phyloP scores from a whole-genome alignment of 2,888 invertebrate species.

The Ichneumoninae sp. region DNA sequence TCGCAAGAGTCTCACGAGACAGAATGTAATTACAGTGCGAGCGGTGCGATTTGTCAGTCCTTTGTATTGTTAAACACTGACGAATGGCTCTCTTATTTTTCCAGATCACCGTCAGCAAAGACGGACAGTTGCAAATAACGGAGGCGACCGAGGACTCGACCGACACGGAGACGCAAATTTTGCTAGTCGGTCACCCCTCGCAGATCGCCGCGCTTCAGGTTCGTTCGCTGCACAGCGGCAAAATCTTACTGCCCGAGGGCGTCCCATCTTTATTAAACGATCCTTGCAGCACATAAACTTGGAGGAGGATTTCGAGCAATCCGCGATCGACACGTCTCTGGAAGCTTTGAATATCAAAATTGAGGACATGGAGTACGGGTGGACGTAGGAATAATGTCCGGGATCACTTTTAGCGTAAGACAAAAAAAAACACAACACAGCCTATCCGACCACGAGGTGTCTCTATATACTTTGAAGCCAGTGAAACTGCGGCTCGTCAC shows the following conservation, averaged over 20 bases:
- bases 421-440: conserved; percentile 29
- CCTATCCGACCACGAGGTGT: background rate
- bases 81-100: conserved; percentile 14
- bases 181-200: conserved; percentile 79
- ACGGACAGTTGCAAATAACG: conserved; percentile 75
- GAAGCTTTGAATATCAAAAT: conserved; percentile 81
- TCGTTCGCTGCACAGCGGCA: conserved; percentile 11
- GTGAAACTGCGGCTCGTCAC: conserved; percentile 22
- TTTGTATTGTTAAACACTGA: background rate
- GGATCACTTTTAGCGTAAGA: conserved; percentile 16
- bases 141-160: conserved; percentile 72
- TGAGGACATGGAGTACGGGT: conserved; percentile 80
- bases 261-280: conserved; percentile 4
- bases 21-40: conserved; percentile 60
- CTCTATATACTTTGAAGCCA: conserved; percentile 20
- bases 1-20: conserved; percentile 55
- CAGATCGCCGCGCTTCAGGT: conserved; percentile 81
- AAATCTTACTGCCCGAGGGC: background rate
- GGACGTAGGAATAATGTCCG: conserved; percentile 71
- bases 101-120: conserved; percentile 71
- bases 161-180: conserved; percentile 80
- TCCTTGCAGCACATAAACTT: conserved; percentile 76
- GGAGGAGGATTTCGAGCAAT: conserved; percentile 78
- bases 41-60: background rate
- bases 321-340: conserved; percentile 78